Evolutionary conservation across 2,888 invertebrate species (phyloP).

Genomic region (Piscicola geometra): DNA sequence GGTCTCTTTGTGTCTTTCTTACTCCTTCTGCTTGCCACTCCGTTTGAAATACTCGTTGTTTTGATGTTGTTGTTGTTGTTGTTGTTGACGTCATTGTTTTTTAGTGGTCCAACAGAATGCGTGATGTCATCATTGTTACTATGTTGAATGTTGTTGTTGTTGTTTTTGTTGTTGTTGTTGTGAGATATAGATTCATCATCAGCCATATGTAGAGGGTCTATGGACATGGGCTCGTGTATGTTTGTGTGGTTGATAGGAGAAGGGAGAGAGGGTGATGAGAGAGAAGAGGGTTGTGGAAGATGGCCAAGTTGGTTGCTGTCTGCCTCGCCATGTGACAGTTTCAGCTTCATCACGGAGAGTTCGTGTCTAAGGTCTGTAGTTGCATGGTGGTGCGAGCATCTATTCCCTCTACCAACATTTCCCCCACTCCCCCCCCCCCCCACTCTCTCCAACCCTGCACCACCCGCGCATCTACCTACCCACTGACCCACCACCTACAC

Average conservation of each 20-base stretch:
- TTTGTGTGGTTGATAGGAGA: too few species aligned
- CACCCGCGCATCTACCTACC: constrained; percentile 76
- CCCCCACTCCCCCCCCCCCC: not conserved
- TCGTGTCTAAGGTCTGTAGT: constrained; percentile 39
- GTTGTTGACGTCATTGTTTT: too few species aligned
- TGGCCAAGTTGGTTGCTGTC: too few species aligned
- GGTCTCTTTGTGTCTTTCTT: constrained; percentile 1
- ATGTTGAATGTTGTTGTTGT: constrained; percentile 12
- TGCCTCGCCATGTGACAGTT: not conserved
- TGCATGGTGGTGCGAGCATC: not conserved
- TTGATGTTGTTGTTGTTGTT: too few species aligned
- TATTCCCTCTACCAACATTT: not conserved
- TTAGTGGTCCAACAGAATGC: too few species aligned
- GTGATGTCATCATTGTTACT: too few species aligned
- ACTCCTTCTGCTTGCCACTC: not conserved
- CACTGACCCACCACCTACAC: not conserved
- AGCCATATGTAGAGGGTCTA: too few species aligned
- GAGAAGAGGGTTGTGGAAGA: too few species aligned
- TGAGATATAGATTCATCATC: too few species aligned
- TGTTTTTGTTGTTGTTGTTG: constrained; percentile 11
- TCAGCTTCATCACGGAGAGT: constrained; percentile 22
- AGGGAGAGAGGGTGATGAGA: too few species aligned
- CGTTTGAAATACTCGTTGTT: too few species aligned
- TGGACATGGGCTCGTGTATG: too few species aligned
- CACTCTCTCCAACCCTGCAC: constrained; percentile 52